Percentiles rank a stretch among this genome's conserved stretches.
These are phyloP conservation scores for Nyctereutes procyonoides DNA, from an alignment of 2,113 vertebrate genomes.

Conservation along the genomic window DNA sequence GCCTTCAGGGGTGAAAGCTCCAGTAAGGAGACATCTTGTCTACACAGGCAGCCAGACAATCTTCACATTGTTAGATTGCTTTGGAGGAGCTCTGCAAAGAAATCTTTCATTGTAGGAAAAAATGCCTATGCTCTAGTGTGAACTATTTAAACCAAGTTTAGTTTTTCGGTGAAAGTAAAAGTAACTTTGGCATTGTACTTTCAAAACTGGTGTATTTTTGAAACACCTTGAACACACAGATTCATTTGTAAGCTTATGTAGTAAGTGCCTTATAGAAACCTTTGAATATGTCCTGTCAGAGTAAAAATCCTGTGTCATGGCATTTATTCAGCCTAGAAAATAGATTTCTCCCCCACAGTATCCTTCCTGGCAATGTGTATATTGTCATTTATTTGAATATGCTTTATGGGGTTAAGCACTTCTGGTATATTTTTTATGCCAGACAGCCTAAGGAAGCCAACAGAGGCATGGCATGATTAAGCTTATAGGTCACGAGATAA, in stretches of 20 bases:
- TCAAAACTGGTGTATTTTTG: slow-evolving; percentile 49
- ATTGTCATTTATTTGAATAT: slow-evolving; percentile 77
- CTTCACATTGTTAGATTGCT: slow-evolving; percentile 17
- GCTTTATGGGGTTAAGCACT: slow-evolving; percentile 83
- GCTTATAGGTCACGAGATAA: slow-evolving; percentile 86
- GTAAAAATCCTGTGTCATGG: slow-evolving; percentile 71
- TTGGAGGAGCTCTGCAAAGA: background rate
- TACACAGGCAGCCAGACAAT: background rate
- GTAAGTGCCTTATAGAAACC: slow-evolving; percentile 48
- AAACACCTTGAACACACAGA: slow-evolving; percentile 9
- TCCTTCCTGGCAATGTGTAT: slow-evolving; percentile 65
- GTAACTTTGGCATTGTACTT: background rate
- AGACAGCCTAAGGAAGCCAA: slow-evolving; percentile 76
- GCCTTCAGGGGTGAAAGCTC: background rate
- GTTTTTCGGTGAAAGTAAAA: slow-evolving; percentile 40
- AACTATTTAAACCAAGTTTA: background rate
- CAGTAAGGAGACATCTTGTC: background rate
- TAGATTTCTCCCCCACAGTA: slow-evolving; percentile 64
- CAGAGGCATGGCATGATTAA: slow-evolving; percentile 81
- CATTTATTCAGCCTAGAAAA: slow-evolving; percentile 80
- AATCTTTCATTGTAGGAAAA: background rate
- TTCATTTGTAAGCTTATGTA: slow-evolving; percentile 56
- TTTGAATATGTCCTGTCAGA: slow-evolving; percentile 72
- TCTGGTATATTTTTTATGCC: slow-evolving; percentile 76
- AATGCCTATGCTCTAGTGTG: background rate